phyloP scores from a whole-genome alignment of 2,797 vertebrate species.

The Capromys pilorides region DNA sequence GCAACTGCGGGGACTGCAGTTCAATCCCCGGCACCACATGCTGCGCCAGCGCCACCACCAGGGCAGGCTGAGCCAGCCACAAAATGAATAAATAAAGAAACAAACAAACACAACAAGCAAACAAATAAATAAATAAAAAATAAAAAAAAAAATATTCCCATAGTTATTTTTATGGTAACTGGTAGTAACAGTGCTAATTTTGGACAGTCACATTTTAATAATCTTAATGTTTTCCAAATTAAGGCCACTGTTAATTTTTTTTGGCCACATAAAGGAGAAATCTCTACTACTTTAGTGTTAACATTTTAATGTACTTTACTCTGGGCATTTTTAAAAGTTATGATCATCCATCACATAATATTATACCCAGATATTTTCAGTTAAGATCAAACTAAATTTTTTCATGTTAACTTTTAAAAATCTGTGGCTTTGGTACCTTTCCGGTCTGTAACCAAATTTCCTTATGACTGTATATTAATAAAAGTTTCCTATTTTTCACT shows the following conservation, averaged over 20 bases:
- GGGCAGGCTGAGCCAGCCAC: too few relatives aligned
- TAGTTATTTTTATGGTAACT: constrained; percentile 6
- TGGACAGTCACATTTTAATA: constrained; percentile 38
- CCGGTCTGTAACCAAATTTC: neutral
- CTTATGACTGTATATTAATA: neutral
- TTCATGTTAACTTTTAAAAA: neutral
- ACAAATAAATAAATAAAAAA: too few relatives aligned
- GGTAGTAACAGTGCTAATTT: neutral
- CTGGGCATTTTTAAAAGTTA: neutral
- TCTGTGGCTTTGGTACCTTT: neutral
- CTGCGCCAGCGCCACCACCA: too few relatives aligned
- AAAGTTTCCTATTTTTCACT: neutral
- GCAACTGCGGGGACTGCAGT: too few relatives aligned
- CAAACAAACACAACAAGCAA: too few relatives aligned
- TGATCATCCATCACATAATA: neutral
- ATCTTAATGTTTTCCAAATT: neutral
- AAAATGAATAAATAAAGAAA: too few relatives aligned
- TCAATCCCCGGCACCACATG: too few relatives aligned
- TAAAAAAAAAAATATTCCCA: neutral
- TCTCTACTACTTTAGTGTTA: neutral
- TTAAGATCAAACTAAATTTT: constrained; percentile 1
- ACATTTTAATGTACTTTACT: constrained; percentile 46
- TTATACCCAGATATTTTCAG: neutral
- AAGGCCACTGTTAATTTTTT: neutral
- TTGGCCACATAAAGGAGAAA: neutral